Evolutionary conservation across 2,888 invertebrate genomes (phyloP).

Genomic region (Myathropa florea): DNA sequence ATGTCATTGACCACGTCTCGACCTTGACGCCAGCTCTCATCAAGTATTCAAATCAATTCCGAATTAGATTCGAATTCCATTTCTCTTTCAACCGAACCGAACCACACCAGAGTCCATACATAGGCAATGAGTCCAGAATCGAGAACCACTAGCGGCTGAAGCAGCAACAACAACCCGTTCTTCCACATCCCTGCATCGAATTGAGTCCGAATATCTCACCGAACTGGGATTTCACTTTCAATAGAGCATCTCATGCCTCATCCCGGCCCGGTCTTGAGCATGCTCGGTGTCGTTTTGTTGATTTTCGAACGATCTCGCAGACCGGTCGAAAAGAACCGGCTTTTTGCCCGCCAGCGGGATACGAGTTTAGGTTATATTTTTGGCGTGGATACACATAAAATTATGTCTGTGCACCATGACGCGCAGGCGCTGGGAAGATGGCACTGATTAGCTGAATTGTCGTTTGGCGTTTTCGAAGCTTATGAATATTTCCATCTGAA

Average conservation of each 20-base stretch:
- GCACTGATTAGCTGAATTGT: constrained; percentile 1
- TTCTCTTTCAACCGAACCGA: constrained; percentile 18
- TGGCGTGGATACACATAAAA: constrained; percentile 28
- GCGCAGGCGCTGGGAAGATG: constrained; percentile 3
- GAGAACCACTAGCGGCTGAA: not conserved
- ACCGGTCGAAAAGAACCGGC: constrained; percentile 19
- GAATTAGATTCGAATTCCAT: not conserved
- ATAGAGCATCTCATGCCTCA: not conserved
- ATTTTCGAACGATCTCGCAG: not conserved
- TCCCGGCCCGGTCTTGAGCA: not conserved
- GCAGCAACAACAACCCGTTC: not conserved
- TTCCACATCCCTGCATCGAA: not conserved
- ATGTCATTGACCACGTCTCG: constrained; percentile 19
- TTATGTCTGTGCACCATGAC: constrained; percentile 32
- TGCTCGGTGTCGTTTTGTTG: not conserved
- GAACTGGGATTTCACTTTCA: constrained; percentile 35
- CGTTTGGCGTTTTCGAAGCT: not conserved
- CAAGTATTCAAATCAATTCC: not conserved
- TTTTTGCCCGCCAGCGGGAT: not conserved
- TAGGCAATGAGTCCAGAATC: constrained; percentile 1
- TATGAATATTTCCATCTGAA: constrained; percentile 14
- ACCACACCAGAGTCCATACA: not conserved
- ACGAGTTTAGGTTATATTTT: constrained; percentile 8
- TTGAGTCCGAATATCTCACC: not conserved
- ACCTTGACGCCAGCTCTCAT: not conserved